Evolutionary conservation across 1,140 invertebrate species (phyloP).

Genomic region (Aphelinus atriplicis): DNA sequence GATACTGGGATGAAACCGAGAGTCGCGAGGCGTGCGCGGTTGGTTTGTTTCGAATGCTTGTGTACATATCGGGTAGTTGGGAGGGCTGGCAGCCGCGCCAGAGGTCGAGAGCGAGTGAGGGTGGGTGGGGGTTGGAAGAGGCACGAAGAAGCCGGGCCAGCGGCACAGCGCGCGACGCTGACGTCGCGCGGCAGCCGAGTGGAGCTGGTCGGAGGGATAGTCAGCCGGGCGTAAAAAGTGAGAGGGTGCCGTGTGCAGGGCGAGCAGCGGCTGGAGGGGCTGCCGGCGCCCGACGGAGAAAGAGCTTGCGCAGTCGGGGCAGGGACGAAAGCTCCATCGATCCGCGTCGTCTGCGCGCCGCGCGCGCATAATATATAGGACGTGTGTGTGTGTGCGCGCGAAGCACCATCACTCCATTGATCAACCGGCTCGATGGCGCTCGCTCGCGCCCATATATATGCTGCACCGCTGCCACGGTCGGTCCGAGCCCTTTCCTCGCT

Average conservation of each 20-base stretch:
- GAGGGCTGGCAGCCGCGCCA: not conserved
- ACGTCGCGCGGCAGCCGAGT: too few relatives aligned
- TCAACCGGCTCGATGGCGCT: too few relatives aligned
- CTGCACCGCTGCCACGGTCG: not conserved
- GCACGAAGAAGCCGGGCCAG: not conserved
- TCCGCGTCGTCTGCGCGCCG: conserved; percentile 44
- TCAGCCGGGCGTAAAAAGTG: not conserved
- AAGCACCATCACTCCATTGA: too few relatives aligned
- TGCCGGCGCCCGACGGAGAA: not conserved
- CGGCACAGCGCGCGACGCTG: not conserved
- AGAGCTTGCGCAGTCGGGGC: not conserved
- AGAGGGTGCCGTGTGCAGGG: not conserved
- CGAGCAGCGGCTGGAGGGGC: not conserved
- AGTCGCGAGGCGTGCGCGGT: too few relatives aligned
- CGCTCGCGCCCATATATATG: too few relatives aligned
- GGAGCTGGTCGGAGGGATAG: not conserved
- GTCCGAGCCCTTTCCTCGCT: not conserved
- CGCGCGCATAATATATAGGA: conserved; percentile 37
- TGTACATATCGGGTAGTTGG: not conserved
- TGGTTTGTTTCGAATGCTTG: too few relatives aligned
- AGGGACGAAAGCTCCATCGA: conserved; percentile 46
- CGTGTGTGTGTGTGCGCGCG: not conserved
- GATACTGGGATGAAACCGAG: too few relatives aligned
- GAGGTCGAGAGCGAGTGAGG: not conserved
- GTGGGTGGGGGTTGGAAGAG: not conserved